Evolutionary conservation across 2,113 vertebrate species (phyloP), one percentile per base, ranked within the genome.

Genomic region (Tupaia tana): DNA sequence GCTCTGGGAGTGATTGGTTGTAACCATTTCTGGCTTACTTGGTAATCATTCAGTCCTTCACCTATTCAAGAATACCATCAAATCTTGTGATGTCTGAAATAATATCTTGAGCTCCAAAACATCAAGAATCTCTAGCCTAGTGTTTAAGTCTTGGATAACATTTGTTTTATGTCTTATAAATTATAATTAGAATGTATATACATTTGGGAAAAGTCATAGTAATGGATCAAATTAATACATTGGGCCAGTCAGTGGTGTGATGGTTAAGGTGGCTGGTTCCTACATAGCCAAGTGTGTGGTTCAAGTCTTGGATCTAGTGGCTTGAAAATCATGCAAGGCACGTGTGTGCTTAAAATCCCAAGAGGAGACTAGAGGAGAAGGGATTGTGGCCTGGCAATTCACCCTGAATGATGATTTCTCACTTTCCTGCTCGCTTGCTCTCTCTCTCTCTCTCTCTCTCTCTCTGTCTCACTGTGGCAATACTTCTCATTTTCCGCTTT

Each of bases 131-230:
- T 94, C 61, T 75, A 85, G 27, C 34, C 85, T 79, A 73, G 31
- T 67, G n/a, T 73, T 84, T 91, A 79, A 92, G 9, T 1, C 54
- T 56, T 75, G 14, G 25, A 15, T 58, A 61, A 61, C 75, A 52
- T 34, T n/a, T 85, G 71, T 18, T 67, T 80, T 74, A 67, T 66
- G 24, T 74, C 59, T 81, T 96, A 29, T 43, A 89, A 75, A 94
- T 69, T 27, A 84, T 10, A 9, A 67, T 78, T 74, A 82, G 89
- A 89, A 81, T 86, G 20, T 14, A 94, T 80, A 92, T 10, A 77
- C 13, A 77, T 64, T 52, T 64, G 80, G 20, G 89, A 78, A 29
- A 88, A 87, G 64, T 77, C 82, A 91, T 59, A 79, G 19, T 89
- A 56, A 64, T 75, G 9, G n/a, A 89, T 52, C 86, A 90, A 75